A percentile compares a stretch with the other conserved stretches of the same genome.
These are phyloP conservation scores for Heliconius hermathena DNA, from an alignment of 1,140 invertebrate species.

Conservation along the genomic window DNA sequence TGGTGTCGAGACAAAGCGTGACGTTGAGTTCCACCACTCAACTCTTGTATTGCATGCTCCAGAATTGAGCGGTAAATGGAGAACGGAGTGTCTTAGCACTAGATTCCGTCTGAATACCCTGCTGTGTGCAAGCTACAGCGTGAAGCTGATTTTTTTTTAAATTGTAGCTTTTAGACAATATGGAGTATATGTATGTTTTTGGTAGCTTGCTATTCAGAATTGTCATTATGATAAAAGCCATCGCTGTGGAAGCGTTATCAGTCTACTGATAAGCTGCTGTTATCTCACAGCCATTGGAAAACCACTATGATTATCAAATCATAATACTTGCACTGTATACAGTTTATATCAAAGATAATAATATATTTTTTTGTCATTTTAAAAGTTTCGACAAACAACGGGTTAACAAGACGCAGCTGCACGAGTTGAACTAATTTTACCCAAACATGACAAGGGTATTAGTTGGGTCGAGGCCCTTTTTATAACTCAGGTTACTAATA, in stretches of 20 bases:
- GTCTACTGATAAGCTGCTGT: not conserved
- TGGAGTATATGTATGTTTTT: constrained; percentile 1
- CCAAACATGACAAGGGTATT: constrained; percentile 78
- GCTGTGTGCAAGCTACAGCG: no score
- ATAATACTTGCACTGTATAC: constrained; percentile 17
- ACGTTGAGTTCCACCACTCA: no score
- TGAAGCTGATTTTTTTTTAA: no score
- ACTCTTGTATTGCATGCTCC: no score
- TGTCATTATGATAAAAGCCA: constrained; percentile 18
- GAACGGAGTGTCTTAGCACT: no score
- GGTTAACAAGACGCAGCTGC: constrained; percentile 67
- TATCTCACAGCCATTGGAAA: constrained; percentile 24
- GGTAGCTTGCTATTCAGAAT: not conserved
- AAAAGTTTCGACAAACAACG: constrained; percentile 71
- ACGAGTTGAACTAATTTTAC: constrained; percentile 76
- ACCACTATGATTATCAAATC: constrained; percentile 20
- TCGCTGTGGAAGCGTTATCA: constrained; percentile 18
- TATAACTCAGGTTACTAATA: constrained; percentile 67
- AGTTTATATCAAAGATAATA: constrained; percentile 34
- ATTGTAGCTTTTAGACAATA: not conserved
- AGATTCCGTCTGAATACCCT: no score
- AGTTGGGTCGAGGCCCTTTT: constrained; percentile 75
- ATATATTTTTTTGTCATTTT: constrained; percentile 67
- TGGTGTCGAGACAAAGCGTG: no score
- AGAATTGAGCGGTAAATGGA: no score